Percentiles rank a stretch among this genome's conserved stretches.
Conservation (phyloP, 2,888 invertebrate species). For the Boloria euphrosyne region DNA sequence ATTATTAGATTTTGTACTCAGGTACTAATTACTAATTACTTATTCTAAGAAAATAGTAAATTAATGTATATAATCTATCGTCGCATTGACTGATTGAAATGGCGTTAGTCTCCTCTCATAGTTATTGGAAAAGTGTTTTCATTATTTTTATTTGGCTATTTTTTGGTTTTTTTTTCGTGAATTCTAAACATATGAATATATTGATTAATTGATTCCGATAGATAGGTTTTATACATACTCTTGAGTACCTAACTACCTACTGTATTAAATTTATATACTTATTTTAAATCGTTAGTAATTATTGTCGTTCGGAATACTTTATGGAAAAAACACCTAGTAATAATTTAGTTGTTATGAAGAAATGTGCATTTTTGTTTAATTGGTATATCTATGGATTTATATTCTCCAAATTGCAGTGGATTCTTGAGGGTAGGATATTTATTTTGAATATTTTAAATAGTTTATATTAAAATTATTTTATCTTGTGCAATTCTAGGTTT, state of each 20-base stretch:
- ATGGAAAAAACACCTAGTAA: background rate
- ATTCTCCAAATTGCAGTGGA: background rate
- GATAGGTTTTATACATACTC: background rate
- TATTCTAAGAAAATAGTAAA: too few relatives aligned
- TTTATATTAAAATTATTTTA: constrained; percentile 7
- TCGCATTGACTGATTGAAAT: too few relatives aligned
- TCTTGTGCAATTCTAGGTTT: constrained; percentile 29
- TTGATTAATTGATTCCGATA: background rate
- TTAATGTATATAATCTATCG: too few relatives aligned
- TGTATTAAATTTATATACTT: too few relatives aligned
- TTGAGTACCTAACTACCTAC: too few relatives aligned
- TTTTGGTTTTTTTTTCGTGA: background rate
- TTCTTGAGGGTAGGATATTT: background rate
- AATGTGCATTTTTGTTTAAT: too few relatives aligned
- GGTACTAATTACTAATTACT: too few relatives aligned
- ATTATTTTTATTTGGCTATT: background rate
- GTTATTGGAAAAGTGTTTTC: too few relatives aligned
- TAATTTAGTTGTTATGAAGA: background rate
- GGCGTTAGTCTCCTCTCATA: too few relatives aligned
- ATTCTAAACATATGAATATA: background rate
- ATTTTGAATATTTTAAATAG: background rate
- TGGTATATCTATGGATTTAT: background rate
- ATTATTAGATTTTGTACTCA: too few relatives aligned
- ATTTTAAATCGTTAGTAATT: too few relatives aligned
- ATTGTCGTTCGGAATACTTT: too few relatives aligned